Conservation (phyloP, 2,113 vertebrate species). For the Dicrurus megarhynchus region DNA sequence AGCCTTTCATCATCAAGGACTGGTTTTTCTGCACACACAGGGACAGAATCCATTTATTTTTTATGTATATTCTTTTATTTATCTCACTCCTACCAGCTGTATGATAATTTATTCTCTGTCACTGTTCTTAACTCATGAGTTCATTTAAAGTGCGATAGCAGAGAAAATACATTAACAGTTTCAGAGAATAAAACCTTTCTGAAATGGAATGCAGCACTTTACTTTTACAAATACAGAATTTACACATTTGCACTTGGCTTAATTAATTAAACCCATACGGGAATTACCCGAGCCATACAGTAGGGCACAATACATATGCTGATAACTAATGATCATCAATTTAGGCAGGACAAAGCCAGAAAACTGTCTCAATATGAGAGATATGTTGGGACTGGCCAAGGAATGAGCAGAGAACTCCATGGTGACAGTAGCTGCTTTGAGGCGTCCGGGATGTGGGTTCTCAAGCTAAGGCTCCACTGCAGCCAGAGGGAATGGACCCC, state of each 20-base stretch:
- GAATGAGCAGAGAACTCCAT: rapidly evolving
- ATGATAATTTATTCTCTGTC: slow-evolving; percentile 66
- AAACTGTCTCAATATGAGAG: not conserved
- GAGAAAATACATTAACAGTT: slow-evolving; percentile 41
- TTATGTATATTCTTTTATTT: slow-evolving; percentile 56
- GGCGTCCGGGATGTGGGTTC: not conserved
- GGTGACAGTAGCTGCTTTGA: too few species aligned
- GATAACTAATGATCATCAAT: not conserved
- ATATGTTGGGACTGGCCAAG: not conserved
- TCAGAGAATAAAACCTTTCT: slow-evolving; percentile 22
- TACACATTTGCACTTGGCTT: slow-evolving; percentile 20
- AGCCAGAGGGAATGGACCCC: rapidly evolving
- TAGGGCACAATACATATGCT: not conserved
- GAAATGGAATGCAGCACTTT: slow-evolving; percentile 24
- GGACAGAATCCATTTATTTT: slow-evolving; percentile 33
- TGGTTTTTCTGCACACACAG: not conserved
- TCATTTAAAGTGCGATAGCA: slow-evolving; percentile 47
- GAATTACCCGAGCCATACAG: not conserved
- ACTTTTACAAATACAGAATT: slow-evolving; percentile 36
- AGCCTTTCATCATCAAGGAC: slow-evolving; percentile 38
- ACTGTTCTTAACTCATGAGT: slow-evolving; percentile 58
- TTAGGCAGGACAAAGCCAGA: not conserved
- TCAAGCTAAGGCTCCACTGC: not conserved
- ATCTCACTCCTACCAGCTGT: slow-evolving; percentile 48
- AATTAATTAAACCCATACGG: not conserved